These are phyloP conservation scores for Eriocheir sinensis DNA, from an alignment of 1,140 invertebrate species.

Conservation along the genomic window DNA sequence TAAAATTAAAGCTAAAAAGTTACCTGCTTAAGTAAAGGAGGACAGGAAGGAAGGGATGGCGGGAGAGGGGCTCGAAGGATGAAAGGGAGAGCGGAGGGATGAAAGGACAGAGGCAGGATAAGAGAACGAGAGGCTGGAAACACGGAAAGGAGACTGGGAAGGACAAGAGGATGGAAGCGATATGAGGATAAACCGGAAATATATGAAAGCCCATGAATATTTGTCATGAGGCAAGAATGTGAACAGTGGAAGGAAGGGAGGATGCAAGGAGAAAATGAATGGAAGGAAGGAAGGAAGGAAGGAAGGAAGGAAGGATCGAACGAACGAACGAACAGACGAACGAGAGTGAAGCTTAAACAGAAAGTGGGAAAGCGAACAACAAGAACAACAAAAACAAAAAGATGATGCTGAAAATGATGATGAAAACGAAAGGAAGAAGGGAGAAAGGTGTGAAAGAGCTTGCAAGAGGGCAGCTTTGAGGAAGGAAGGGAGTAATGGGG, in stretches of 20 bases:
- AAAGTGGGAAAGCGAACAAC: neutral
- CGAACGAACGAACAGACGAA: neutral
- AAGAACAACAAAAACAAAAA: neutral
- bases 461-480: neutral
- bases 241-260: neutral
- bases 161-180: too few relatives aligned
- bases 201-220: too few relatives aligned
- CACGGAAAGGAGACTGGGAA: too few relatives aligned
- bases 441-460: neutral
- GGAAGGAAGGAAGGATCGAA: neutral
- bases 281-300: neutral
- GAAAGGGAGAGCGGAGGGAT: neutral
- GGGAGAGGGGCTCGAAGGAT: neutral
- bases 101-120: neutral
- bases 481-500: neutral
- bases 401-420: neutral
- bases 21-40: slow-evolving; percentile 13
- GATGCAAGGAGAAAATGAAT: neutral
- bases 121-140: too few relatives aligned
- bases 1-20: slow-evolving; percentile 4
- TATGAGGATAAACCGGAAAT: too few relatives aligned
- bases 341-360: neutral
- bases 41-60: neutral
- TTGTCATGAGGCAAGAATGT: too few relatives aligned
- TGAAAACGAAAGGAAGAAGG: neutral